Evolutionary conservation across 92 coral and sea anemone genomes (phyloP).

Genomic region (Umimayanthus chanpuru): DNA sequence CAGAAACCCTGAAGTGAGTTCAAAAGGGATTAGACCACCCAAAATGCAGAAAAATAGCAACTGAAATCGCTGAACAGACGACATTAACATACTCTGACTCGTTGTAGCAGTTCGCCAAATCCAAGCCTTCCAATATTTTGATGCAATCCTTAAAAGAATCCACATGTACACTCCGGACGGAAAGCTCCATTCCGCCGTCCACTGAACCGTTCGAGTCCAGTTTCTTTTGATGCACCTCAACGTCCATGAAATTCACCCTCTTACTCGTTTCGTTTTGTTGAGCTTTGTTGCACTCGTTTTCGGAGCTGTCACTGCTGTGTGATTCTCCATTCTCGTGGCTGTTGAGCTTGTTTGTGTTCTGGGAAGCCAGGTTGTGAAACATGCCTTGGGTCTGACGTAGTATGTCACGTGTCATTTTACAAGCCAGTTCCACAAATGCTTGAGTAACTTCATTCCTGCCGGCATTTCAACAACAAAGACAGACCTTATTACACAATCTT

Average conservation of each 20-base stretch:
- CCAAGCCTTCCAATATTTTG: slow-evolving; percentile 77
- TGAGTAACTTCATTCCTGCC: slow-evolving; percentile 96
- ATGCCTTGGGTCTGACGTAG: slow-evolving; percentile 76
- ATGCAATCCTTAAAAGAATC: slow-evolving; percentile 90
- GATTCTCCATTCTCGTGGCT: background rate
- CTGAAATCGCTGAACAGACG: too few species aligned
- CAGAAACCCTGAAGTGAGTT: too few species aligned
- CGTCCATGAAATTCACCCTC: slow-evolving; percentile 67
- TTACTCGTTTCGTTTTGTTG: slow-evolving; percentile 43
- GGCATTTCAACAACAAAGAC: slow-evolving; percentile 7
- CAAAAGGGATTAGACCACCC: too few species aligned
- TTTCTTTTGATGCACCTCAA: slow-evolving; percentile 54
- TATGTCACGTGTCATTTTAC: slow-evolving; percentile 97
- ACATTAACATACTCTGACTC: slow-evolving; percentile 89
- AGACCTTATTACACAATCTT: background rate
- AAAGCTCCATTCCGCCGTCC: slow-evolving; percentile 56
- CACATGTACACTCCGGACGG: slow-evolving; percentile 84
- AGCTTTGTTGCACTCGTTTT: background rate
- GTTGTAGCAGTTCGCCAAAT: slow-evolving; percentile 73
- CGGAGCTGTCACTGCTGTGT: slow-evolving; percentile 1
- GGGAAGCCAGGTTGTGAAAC: slow-evolving; percentile 30
- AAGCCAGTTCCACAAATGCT: slow-evolving; percentile 92
- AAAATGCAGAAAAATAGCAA: too few species aligned
- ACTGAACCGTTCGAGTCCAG: slow-evolving; percentile 23
- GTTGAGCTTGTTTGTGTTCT: slow-evolving; percentile 2